A percentile compares a stretch with the other conserved stretches of the same genome.
These are phyloP conservation scores for Oconnorella tubifera DNA, from an alignment of 2,888 invertebrate species.

Conservation along the genomic window DNA sequence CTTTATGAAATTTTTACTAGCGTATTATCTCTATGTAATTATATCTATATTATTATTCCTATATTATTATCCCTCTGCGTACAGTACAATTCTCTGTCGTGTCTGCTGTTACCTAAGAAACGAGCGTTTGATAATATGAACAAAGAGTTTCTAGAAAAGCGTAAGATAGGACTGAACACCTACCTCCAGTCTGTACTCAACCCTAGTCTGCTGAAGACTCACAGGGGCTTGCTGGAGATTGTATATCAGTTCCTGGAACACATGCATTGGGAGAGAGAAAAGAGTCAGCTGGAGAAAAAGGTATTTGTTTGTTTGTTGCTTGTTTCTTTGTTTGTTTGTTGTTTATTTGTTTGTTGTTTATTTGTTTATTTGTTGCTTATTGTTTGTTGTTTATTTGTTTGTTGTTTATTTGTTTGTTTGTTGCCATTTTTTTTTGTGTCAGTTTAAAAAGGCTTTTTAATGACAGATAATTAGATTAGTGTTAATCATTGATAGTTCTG, in stretches of 20 bases:
- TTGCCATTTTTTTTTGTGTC: too few relatives aligned
- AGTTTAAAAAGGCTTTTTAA: too few relatives aligned
- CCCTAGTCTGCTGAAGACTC: constrained; percentile 62
- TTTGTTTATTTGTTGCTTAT: not conserved
- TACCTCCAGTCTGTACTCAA: constrained; percentile 71
- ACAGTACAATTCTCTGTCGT: constrained; percentile 70
- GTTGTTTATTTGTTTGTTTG: too few relatives aligned
- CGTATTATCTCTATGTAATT: too few relatives aligned
- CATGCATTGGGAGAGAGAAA: constrained; percentile 67
- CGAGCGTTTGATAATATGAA: constrained; percentile 92
- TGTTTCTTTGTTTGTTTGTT: not conserved
- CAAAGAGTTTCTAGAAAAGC: constrained; percentile 70
- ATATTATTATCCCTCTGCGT: constrained; percentile 16
- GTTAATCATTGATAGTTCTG: too few relatives aligned
- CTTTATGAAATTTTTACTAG: not conserved
- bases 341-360: not conserved
- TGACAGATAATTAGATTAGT: too few relatives aligned
- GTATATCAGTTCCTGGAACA: constrained; percentile 67
- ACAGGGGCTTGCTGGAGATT: constrained; percentile 65
- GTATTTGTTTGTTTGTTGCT: constrained; percentile 36
- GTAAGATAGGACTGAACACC: constrained; percentile 71
- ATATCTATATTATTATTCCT: not conserved
- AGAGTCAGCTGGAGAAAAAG: constrained; percentile 55
- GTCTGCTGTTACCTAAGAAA: constrained; percentile 79
- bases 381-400: too few relatives aligned